Evolutionary conservation across 2,888 invertebrate species (phyloP).

Genomic region (Thysanoteuthis rhombus): DNA sequence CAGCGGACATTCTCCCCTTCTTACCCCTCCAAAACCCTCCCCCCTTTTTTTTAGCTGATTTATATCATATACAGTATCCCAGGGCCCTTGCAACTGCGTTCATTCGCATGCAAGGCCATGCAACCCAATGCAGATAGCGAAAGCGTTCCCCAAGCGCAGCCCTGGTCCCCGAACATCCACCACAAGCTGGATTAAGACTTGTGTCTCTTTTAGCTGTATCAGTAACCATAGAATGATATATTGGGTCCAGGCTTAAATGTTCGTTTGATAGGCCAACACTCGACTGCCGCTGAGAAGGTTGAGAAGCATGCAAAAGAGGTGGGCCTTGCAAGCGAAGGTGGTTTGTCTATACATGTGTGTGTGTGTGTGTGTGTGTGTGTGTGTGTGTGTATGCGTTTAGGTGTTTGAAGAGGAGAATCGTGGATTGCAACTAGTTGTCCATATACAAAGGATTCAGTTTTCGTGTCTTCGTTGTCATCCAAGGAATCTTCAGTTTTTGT

Average conservation of each 20-base stretch:
- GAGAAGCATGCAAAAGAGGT: neutral
- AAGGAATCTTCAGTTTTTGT: too few species aligned
- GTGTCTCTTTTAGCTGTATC: neutral
- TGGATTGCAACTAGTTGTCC: too few species aligned
- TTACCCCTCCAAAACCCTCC: fast-evolving
- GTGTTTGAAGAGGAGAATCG: too few species aligned
- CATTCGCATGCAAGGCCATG: constrained; percentile 12
- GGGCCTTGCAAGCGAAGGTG: neutral
- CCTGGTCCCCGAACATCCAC: neutral
- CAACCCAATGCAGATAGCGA: neutral
- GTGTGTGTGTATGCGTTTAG: neutral
- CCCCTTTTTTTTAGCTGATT: neutral
- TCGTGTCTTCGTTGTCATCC: too few species aligned
- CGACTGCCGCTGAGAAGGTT: neutral
- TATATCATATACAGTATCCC: neutral
- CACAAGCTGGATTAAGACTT: neutral
- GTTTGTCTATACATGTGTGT: neutral
- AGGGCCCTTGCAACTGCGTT: neutral
- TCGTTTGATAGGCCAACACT: neutral
- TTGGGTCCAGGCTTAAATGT: neutral
- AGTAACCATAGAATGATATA: neutral
- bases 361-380: neutral
- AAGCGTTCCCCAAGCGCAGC: neutral
- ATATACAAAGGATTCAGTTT: too few species aligned
- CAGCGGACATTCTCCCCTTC: neutral